Conservation (phyloP, 1,140 invertebrate species). For the Eurosta solidaginis region DNA sequence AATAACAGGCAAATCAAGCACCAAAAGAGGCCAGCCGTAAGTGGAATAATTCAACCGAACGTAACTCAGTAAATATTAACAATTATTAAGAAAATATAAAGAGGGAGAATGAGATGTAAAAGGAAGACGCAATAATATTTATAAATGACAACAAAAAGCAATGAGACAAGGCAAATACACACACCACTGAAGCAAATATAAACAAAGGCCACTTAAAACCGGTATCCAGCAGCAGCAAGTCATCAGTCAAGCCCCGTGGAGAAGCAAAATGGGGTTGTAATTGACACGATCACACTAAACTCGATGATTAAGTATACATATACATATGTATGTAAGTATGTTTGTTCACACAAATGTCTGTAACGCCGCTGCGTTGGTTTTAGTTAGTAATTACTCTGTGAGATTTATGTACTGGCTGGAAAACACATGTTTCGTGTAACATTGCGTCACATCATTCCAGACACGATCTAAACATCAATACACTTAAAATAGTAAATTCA, state of each 20-base stretch:
- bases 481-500: no score
- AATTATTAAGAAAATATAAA: background rate
- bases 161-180: constrained; percentile 28
- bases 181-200: constrained; percentile 40
- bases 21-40: background rate
- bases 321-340: no score
- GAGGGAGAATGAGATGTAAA: background rate
- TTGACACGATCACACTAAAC: background rate
- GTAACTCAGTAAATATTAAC: background rate
- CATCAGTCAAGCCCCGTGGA: background rate
- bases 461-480: no score
- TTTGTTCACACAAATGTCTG: background rate
- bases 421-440: no score
- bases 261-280: background rate
- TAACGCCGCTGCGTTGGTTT: no score
- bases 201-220: background rate
- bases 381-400: no score
- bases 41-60: background rate
- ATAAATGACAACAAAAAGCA: constrained; percentile 42
- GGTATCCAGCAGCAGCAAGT: background rate
- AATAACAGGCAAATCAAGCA: background rate
- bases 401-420: no score
- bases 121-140: constrained; percentile 32
- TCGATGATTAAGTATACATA: no score
- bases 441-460: no score